Conservation (phyloP, 1,140 invertebrate genomes). For the Acromyrmex heyeri region DNA sequence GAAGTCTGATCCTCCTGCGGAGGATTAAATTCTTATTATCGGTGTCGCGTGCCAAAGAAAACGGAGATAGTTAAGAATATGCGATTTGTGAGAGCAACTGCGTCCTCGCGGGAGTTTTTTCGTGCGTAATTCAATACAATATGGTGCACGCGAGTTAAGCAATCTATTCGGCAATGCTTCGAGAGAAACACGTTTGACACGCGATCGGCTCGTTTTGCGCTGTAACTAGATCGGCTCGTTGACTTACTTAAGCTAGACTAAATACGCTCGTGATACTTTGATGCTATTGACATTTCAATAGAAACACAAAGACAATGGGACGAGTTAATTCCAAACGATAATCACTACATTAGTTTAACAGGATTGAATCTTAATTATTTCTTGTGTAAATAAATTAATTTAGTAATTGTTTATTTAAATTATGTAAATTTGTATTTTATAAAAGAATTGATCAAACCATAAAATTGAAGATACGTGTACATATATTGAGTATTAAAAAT, state of each 20-base stretch:
- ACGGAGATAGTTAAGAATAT: background rate
- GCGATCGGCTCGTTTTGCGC: slow-evolving; percentile 10
- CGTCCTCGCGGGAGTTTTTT: slow-evolving; percentile 1
- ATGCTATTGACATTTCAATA: background rate
- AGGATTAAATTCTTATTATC: slow-evolving; percentile 6
- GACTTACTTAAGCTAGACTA: slow-evolving; percentile 20
- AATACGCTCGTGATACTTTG: background rate
- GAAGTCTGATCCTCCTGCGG: background rate
- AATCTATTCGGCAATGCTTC: slow-evolving; percentile 14
- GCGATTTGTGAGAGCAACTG: background rate
- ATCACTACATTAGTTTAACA: background rate
- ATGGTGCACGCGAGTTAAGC: slow-evolving; percentile 4
- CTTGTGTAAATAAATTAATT: background rate
- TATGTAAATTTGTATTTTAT: background rate
- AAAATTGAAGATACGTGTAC: slow-evolving; percentile 7
- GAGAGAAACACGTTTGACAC: background rate
- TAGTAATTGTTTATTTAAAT: background rate
- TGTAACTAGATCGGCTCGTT: background rate
- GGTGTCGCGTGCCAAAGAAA: slow-evolving; percentile 12
- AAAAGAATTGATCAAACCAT: background rate
- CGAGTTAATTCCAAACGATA: background rate
- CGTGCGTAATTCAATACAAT: slow-evolving; percentile 10
- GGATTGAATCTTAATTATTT: background rate
- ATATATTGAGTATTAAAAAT: background rate
- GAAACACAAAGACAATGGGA: background rate